A percentile compares a stretch with the other conserved stretches of the same genome.
Evolutionary conservation across 2,797 vertebrate genomes (phyloP).

Genomic region (Anabacerthia variegaticeps): DNA sequence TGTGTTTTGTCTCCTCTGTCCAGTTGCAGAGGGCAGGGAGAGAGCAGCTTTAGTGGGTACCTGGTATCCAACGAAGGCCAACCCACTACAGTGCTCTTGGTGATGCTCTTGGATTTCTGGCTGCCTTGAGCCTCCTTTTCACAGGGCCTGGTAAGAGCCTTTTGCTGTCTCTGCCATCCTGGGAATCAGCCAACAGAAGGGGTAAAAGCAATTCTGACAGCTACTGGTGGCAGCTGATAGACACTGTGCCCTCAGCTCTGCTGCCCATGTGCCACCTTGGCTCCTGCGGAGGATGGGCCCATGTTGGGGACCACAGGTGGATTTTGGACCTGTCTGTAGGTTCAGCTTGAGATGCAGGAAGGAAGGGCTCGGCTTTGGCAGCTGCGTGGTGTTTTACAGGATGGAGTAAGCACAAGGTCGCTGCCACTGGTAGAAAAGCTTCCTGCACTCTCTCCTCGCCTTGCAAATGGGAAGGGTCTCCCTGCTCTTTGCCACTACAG

Average conservation of each 20-base stretch:
- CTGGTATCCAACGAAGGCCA: too few species aligned
- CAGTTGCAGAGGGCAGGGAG: too few species aligned
- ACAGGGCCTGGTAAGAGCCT: neutral
- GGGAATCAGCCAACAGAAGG: neutral
- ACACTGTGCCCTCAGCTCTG: fast-evolving
- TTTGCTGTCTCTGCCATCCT: neutral
- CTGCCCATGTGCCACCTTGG: neutral
- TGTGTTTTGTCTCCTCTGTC: too few species aligned
- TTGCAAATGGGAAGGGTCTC: neutral
- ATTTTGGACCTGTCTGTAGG: neutral
- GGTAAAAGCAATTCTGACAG: neutral
- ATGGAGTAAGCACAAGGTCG: neutral
- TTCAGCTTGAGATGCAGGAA: neutral
- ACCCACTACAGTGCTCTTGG: neutral
- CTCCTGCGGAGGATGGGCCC: neutral
- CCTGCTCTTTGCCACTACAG: neutral
- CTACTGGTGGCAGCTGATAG: neutral
- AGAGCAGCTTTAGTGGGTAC: too few species aligned
- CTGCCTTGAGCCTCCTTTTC: neutral
- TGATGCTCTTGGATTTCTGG: neutral
- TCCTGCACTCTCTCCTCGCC: neutral
- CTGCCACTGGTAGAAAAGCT: neutral
- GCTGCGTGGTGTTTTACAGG: neutral
- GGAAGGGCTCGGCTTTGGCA: neutral
- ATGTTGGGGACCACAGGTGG: neutral